Evolutionary conservation across 1,140 invertebrate species (phyloP).

Genomic region (Gyrodactylus salaris): DNA sequence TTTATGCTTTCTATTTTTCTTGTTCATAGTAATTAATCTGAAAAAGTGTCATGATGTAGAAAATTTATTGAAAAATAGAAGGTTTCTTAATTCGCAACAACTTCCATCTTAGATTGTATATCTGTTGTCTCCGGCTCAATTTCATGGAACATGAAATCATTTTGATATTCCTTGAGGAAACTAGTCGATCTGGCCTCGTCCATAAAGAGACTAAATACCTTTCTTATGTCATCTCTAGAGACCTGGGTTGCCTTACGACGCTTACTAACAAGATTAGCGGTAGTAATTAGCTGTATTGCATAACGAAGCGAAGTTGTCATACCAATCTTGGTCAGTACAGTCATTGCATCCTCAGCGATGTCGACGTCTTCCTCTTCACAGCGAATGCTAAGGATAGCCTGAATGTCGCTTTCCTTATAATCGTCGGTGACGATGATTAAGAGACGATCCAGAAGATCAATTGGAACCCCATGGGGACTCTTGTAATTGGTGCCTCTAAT

Average conservation of each 20-base stretch:
- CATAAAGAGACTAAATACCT: slow-evolving; percentile 64
- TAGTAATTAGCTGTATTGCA: slow-evolving; percentile 88
- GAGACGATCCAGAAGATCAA: slow-evolving; percentile 71
- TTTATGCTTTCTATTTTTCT: no score
- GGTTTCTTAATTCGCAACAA: no score
- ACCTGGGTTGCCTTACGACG: slow-evolving; percentile 34
- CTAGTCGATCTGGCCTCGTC: slow-evolving; percentile 65
- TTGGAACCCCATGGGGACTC: slow-evolving; percentile 73
- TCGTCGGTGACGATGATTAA: slow-evolving; percentile 64
- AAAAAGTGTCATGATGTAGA: no score
- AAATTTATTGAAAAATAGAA: no score
- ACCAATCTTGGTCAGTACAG: slow-evolving; percentile 57
- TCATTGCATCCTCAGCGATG: slow-evolving; percentile 56
- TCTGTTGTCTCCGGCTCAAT: background rate
- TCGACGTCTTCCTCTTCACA: slow-evolving; percentile 74
- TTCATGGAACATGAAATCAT: slow-evolving; percentile 57
- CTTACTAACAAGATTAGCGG: slow-evolving; percentile 51
- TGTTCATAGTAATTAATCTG: no score
- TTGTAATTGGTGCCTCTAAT: slow-evolving; percentile 70
- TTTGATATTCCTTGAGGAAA: slow-evolving; percentile 70
- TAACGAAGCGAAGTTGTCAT: slow-evolving; percentile 67
- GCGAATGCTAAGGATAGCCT: slow-evolving; percentile 57
- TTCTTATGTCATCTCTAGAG: slow-evolving; percentile 56
- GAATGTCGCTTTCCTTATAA: slow-evolving; percentile 53
- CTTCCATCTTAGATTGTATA: background rate